These are phyloP conservation scores for Crax fasciolata DNA, from an alignment of 2,797 vertebrate genomes.

Conservation along the genomic window DNA sequence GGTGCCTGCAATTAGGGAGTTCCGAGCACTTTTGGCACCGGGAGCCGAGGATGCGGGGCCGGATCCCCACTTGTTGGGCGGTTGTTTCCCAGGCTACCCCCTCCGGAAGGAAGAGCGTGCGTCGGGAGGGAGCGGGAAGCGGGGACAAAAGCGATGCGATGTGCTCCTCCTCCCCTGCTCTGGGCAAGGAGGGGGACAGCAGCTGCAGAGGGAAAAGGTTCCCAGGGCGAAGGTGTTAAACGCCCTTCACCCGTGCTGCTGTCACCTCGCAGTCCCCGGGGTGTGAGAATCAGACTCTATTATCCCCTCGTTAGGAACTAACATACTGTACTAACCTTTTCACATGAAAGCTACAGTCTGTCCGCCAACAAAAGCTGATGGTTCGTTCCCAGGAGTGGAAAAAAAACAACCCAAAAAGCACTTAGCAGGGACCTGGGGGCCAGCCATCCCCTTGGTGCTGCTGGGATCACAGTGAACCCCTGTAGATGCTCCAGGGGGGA, in stretches of 20 bases:
- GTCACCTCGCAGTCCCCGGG: conserved; percentile 43
- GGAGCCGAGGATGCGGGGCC: neutral
- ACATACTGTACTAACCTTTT: conserved; percentile 64
- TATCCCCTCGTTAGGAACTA: conserved; percentile 65
- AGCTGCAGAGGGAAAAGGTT: conserved; percentile 22
- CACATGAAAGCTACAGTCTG: conserved; percentile 60
- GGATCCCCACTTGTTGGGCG: accelerated
- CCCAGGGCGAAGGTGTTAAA: conserved; percentile 64
- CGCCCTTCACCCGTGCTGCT: conserved; percentile 55
- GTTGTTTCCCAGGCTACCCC: neutral
- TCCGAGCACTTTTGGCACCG: neutral
- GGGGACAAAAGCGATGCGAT: neutral
- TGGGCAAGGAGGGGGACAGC: neutral
- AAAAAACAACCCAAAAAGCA: neutral
- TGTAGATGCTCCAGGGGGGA: accelerated
- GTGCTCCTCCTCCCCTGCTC: neutral
- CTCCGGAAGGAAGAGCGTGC: accelerated
- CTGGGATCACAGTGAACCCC: accelerated
- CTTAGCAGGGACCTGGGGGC: neutral
- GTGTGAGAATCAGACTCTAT: conserved; percentile 66
- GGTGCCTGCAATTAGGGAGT: neutral
- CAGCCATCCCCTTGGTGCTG: accelerated
- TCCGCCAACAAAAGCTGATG: conserved; percentile 53
- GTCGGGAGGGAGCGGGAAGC: neutral
- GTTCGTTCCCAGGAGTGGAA: conserved; percentile 57